Percentiles rank a stretch among this genome's conserved stretches.
phyloP scores from a whole-genome alignment of 1,140 invertebrate species.

The Chironomus striatipennis region DNA sequence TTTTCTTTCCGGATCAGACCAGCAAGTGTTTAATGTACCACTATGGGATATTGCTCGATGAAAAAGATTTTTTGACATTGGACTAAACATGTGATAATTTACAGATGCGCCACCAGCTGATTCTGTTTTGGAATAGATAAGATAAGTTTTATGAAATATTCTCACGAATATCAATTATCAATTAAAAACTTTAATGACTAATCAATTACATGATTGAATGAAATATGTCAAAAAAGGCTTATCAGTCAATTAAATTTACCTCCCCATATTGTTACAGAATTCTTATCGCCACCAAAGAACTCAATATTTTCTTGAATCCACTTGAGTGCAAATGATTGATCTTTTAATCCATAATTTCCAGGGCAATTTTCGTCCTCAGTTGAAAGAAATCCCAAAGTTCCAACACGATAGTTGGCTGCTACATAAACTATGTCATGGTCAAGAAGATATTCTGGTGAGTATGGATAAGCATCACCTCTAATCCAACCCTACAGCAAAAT shows the following conservation, averaged over 20 bases:
- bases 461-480: constrained; percentile 27
- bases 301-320: constrained; percentile 41
- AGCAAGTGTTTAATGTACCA: not conserved
- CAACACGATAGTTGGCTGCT: not conserved
- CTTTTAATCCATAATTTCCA: not conserved
- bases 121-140: constrained; percentile 31
- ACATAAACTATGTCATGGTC: constrained; percentile 1
- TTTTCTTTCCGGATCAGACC: not conserved
- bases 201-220: too few species aligned
- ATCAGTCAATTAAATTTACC: constrained; percentile 29
- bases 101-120: constrained; percentile 53
- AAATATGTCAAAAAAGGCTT: too few species aligned
- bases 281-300: constrained; percentile 61
- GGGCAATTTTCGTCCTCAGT: not conserved
- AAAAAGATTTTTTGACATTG: constrained; percentile 45
- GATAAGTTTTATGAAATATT: not conserved
- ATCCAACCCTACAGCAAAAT: not conserved
- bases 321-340: not conserved
- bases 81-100: constrained; percentile 53
- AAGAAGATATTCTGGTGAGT: constrained; percentile 50
- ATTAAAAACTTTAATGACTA: too few species aligned
- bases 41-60: not conserved
- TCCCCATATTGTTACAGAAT: constrained; percentile 59
- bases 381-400: constrained; percentile 31
- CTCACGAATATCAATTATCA: too few species aligned